These are phyloP conservation scores for Xanthia togata DNA, from an alignment of 2,888 invertebrate species.

Conservation along the genomic window DNA sequence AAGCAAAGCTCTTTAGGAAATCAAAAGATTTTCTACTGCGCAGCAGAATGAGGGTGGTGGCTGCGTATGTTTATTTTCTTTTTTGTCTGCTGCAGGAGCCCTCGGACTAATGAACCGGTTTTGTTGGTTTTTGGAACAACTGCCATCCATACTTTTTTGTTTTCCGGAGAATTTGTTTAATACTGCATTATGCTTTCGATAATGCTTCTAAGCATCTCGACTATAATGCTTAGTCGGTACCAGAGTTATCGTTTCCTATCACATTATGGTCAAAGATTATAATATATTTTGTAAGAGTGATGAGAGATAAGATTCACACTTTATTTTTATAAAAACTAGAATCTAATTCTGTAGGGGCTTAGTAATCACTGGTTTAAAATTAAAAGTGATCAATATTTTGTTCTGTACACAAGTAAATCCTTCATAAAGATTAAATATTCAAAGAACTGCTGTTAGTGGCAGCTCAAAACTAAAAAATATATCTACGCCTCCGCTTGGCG, in stretches of 20 bases:
- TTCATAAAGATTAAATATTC: background rate
- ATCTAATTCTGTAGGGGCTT: background rate
- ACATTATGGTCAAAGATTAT: background rate
- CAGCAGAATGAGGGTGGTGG: constrained; percentile 70
- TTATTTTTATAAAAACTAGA: background rate
- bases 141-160: constrained; percentile 72
- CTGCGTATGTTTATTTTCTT: constrained; percentile 78
- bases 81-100: constrained; percentile 77
- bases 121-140: constrained; percentile 78
- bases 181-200: constrained; percentile 46
- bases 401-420: background rate
- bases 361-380: background rate
- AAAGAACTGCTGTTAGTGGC: constrained; percentile 26
- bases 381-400: background rate
- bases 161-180: constrained; percentile 61
- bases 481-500: constrained; percentile 24
- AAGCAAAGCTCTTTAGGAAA: constrained; percentile 44
- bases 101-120: constrained; percentile 82
- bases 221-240: background rate
- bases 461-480: constrained; percentile 25
- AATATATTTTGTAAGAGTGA: constrained; percentile 7
- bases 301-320: background rate
- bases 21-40: constrained; percentile 69
- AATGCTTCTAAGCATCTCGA: constrained; percentile 9
- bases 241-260: background rate